Conservation (phyloP, 2,797 vertebrate species). For the Sylvilagus floridanus region DNA sequence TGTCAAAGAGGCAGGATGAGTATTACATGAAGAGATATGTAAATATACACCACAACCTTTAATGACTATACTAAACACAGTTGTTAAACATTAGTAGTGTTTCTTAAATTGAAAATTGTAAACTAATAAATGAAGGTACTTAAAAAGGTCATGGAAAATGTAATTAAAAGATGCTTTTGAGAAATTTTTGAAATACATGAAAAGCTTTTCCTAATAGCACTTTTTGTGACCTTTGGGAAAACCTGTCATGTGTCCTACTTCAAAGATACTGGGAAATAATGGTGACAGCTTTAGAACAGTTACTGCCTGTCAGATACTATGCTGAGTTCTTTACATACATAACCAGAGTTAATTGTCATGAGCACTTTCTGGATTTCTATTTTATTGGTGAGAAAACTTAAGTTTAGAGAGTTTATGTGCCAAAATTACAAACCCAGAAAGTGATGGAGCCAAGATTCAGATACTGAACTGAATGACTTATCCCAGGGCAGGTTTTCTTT, state of each 20-base stretch:
- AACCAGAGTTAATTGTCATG: not conserved
- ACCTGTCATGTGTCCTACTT: not conserved
- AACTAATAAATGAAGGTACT: not conserved
- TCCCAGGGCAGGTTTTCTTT: too few species aligned
- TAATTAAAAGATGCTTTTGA: too few species aligned
- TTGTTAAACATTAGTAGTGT: not conserved
- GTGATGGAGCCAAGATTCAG: not conserved
- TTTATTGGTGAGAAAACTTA: not conserved
- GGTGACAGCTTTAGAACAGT: not conserved
- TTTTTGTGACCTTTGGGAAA: too few species aligned
- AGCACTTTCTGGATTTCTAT: not conserved
- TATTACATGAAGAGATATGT: not conserved
- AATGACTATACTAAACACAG: not conserved
- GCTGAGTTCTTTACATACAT: not conserved
- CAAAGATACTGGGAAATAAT: not conserved
- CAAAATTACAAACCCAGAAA: not conserved
- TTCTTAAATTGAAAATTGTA: slow-evolving; percentile 17
- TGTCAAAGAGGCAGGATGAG: not conserved
- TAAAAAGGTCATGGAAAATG: too few species aligned
- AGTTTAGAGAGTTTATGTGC: not conserved
- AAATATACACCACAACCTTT: not conserved
- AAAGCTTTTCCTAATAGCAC: too few species aligned
- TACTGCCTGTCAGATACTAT: not conserved
- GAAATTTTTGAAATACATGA: too few species aligned
- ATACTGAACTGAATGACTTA: too few species aligned